Conservation (phyloP, 2,113 vertebrate genomes). For the Entelurus aequoreus region DNA sequence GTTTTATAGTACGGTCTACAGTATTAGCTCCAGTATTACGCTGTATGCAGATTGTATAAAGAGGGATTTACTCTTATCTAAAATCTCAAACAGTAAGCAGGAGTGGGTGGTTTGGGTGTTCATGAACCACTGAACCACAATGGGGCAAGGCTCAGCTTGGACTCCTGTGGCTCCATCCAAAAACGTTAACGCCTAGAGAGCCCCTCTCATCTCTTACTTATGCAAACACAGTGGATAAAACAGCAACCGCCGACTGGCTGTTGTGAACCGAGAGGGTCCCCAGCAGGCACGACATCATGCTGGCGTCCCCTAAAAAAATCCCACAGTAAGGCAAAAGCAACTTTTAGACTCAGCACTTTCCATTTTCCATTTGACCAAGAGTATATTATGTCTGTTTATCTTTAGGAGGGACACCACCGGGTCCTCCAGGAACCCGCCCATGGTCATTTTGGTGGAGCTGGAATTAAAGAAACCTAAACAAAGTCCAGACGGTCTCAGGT, state of each 20-base stretch:
- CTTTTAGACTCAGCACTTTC: constrained; percentile 48
- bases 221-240: constrained; percentile 20
- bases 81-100: constrained; percentile 12
- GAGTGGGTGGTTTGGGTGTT: constrained; percentile 3
- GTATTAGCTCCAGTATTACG: not conserved
- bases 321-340: constrained; percentile 35
- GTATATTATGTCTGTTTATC: constrained; percentile 26
- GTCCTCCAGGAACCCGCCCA: constrained; percentile 24
- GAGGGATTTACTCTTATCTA: constrained; percentile 17
- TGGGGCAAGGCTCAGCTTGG: constrained; percentile 9
- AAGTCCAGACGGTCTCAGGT: constrained; percentile 6
- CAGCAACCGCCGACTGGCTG: constrained; percentile 5
- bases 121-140: constrained; percentile 32
- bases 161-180: constrained; percentile 7
- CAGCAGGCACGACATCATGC: constrained; percentile 52
- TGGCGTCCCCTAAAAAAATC: constrained; percentile 31
- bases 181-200: constrained; percentile 3
- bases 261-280: constrained; percentile 16
- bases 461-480: not conserved
- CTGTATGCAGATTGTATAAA: not conserved
- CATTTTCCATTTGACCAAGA: constrained; percentile 28
- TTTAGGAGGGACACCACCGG: constrained; percentile 24
- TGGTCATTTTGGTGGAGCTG: not conserved
- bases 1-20: no score
- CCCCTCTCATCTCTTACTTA: constrained; percentile 6